Evolutionary conservation across 2,888 invertebrate species (phyloP), one percentile per base, ranked within the genome.

Genomic region (Pimpla rufipes): DNA sequence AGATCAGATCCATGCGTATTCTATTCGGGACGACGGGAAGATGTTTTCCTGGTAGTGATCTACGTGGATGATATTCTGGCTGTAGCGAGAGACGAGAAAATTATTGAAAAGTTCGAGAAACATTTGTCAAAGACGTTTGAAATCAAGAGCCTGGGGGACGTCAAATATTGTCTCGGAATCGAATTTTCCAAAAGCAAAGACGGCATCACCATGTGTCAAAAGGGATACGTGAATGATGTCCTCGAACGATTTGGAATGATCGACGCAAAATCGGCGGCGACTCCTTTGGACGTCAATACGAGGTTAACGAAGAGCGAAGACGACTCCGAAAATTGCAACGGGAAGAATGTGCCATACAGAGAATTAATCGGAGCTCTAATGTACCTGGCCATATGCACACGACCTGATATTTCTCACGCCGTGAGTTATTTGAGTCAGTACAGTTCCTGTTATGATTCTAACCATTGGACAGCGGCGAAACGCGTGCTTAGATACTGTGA

Each of bases 201-300:
- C 3, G 45, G 40, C 2, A 62, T 80, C 11, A 50, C n/a, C 1
- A 71, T 85, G 70, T 37, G 57, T 37, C 88, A 89, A 80, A 78
- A 47, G 29, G 84, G 85, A 13, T 89, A 89, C 55, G 81, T 90
- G 8, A 79, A 68, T 7, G 85, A 88, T 23, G 5, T 88, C 8
- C 73, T 89, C 1, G 57, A 85, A 52, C 74, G 87, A 18, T 90
- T 89, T 81, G 73, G 84, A 5, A 89, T 90, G 88, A 45, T 42
- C n/a, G 82, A 88, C n/a, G 82, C 78, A 7, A 89, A 90, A 23
- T 79, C 88, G 23, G 86, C 87, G 0, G 45, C 29, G 13, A 89
- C 87, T 23, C 88, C 86, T 13, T 18, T 71, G 23, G 71, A 71
- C 23, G 2, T 57, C 0, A 5, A 5, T 16, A 29, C 42, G 8